Evolutionary conservation across 2,113 vertebrate genomes (phyloP).

Genomic region (Rhynchopsitta pachyrhyncha): DNA sequence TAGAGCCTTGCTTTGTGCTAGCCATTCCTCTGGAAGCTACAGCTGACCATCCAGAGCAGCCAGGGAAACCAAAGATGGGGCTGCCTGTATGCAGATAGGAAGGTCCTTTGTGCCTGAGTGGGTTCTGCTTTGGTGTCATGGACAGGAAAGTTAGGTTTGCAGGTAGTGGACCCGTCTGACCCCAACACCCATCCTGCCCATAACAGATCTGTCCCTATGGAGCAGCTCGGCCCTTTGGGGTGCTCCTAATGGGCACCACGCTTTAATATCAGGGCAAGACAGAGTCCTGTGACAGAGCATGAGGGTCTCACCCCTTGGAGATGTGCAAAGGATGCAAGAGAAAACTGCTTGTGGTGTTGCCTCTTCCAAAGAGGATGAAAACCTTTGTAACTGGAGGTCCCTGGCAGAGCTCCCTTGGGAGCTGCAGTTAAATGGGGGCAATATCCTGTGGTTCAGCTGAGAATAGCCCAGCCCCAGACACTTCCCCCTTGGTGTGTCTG

Average conservation of each 20-base stretch:
- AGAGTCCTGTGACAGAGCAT: background rate
- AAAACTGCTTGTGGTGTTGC: background rate
- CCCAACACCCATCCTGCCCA: rapidly evolving
- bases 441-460: rapidly evolving
- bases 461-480: background rate
- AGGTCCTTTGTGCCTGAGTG: conserved; percentile 11
- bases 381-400: background rate
- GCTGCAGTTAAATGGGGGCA: rapidly evolving
- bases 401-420: rapidly evolving
- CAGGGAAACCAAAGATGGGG: background rate
- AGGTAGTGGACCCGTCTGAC: rapidly evolving
- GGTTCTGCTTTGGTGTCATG: background rate
- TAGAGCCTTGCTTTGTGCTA: background rate
- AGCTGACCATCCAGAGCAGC: background rate
- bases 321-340: background rate
- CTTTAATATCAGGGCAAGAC: background rate
- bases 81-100: conserved; percentile 10
- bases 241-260: rapidly evolving
- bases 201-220: background rate
- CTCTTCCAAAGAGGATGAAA: background rate
- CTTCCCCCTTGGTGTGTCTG: background rate
- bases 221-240: background rate
- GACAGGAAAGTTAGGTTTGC: background rate
- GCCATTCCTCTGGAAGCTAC: background rate
- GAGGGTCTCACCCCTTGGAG: rapidly evolving